Percentiles rank a stretch among this genome's conserved stretches.
Conservation (phyloP, 2,888 invertebrate genomes). For the Eristalis intricaria region DNA sequence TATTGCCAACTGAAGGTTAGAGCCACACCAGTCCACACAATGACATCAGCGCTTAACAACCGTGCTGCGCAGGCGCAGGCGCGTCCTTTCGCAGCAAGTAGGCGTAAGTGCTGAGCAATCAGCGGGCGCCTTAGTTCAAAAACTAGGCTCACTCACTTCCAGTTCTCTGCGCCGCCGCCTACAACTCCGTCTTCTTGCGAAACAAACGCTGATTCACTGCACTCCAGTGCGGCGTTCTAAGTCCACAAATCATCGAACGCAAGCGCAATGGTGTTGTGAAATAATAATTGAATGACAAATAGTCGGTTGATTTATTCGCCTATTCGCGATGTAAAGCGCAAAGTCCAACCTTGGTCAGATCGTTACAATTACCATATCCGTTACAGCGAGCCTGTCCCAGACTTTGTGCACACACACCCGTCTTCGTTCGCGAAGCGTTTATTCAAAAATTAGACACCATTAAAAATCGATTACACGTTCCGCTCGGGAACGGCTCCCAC, state of each 20-base stretch:
- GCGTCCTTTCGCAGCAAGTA: background rate
- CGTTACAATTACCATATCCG: conserved; percentile 38
- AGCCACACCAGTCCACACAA: background rate
- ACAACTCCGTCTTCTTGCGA: background rate
- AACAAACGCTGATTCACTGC: conserved; percentile 31
- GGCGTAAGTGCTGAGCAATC: background rate
- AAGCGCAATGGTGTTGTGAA: conserved; percentile 31
- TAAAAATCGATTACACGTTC: conserved; percentile 57
- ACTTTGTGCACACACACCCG: conserved; percentile 11
- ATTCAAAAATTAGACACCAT: conserved; percentile 50
- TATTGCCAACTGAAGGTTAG: background rate
- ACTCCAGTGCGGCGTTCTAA: background rate
- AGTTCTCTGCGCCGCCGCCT: background rate
- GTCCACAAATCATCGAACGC: conserved; percentile 20
- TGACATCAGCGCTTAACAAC: background rate
- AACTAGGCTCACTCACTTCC: background rate
- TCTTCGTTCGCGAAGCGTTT: conserved; percentile 11
- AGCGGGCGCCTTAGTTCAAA: background rate
- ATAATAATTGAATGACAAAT: conserved; percentile 53
- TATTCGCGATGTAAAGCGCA: background rate
- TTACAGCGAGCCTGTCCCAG: background rate
- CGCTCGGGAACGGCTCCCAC: conserved; percentile 52
- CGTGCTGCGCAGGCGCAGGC: background rate
- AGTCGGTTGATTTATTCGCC: conserved; percentile 34
- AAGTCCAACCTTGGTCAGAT: conserved; percentile 31